These are phyloP conservation scores for Geothlypis trichas DNA, from an alignment of 2,113 vertebrate species.

Conservation along the genomic window DNA sequence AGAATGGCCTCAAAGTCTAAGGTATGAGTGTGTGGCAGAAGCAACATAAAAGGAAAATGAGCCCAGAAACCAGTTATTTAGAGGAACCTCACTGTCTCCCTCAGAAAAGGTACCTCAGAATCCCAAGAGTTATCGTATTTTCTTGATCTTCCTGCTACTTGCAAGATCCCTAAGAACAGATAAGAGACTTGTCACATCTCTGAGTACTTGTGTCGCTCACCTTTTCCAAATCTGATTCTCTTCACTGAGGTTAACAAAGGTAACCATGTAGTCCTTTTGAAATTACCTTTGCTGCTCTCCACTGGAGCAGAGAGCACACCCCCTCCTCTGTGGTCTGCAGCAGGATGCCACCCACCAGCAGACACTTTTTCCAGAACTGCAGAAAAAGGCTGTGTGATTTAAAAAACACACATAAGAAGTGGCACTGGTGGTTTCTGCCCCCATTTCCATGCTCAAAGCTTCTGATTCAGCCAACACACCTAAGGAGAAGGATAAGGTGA, in stretches of 20 bases:
- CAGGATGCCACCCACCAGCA: fast-evolving
- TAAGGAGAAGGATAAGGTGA: no score
- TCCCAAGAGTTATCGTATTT: not conserved
- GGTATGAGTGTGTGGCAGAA: not conserved
- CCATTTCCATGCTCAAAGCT: not conserved
- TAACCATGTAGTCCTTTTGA: not conserved
- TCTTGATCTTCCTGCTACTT: not conserved
- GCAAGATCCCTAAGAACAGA: not conserved
- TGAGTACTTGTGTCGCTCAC: not conserved
- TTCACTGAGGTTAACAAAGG: not conserved
- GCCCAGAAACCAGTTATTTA: not conserved
- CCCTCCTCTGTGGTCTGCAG: no score
- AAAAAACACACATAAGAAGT: not conserved
- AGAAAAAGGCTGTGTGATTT: not conserved
- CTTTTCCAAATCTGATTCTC: not conserved
- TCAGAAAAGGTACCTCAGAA: not conserved
- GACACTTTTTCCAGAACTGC: not conserved
- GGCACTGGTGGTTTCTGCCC: not conserved
- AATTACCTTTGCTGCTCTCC: fast-evolving
- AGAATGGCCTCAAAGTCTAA: not conserved
- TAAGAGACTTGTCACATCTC: not conserved
- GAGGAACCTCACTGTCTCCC: not conserved
- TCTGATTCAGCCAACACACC: fast-evolving
- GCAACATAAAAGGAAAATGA: not conserved
- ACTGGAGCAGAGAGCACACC: fast-evolving